Evolutionary conservation across 2,113 vertebrate genomes (phyloP), one percentile per base, ranked within the genome.

Genomic region (Mandrillus leucophaeus): DNA sequence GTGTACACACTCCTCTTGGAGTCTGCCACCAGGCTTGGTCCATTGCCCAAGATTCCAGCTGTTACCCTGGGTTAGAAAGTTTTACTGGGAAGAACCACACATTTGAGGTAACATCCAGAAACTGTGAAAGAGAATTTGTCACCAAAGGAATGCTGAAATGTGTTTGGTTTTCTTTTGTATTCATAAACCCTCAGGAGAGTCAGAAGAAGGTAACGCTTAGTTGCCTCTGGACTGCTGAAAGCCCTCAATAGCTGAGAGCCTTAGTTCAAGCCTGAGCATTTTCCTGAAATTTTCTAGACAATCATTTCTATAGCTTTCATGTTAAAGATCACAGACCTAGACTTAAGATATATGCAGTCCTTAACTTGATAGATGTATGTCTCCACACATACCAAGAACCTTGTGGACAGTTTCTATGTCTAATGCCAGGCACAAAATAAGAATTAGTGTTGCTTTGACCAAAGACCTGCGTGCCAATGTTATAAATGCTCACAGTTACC

Each of bases 401-500:
- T 40, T 10, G 30, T 17, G 70, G 35, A 16, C 2, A 3, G 6
- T 40, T 25, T 73, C 87, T 64, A 0, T 20, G 8, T 5, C 16
- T 55, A 8, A 27, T 25, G 14, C 50, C 66, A 52, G 35, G 16
- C 8, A 23, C 61, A 27, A 20, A 23, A 57, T 5, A 79, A 30
- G 48, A 52, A 16, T 50, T 27, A 3, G 0, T 50, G 73, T 12
- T 52, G 61, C 12, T 23, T 40, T 57, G 43, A 50, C 43, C 55
- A 32, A 38, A 38, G 75, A 35, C 30, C 48, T 92, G 8, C 38
- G 43, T 1, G 72, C 12, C 11, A 17, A 23, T 59, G 13, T 14
- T 20, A 1, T 1, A 0, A 1, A 4, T 23, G 35, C n/a, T n/a
- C 14, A 70, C 14, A 25, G 48, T 2, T 3, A 17, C 3, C n/a